Percentiles rank a stretch among this genome's conserved stretches.
Conservation (phyloP, 1,140 invertebrate species). For the Diabrotica virgifera region DNA sequence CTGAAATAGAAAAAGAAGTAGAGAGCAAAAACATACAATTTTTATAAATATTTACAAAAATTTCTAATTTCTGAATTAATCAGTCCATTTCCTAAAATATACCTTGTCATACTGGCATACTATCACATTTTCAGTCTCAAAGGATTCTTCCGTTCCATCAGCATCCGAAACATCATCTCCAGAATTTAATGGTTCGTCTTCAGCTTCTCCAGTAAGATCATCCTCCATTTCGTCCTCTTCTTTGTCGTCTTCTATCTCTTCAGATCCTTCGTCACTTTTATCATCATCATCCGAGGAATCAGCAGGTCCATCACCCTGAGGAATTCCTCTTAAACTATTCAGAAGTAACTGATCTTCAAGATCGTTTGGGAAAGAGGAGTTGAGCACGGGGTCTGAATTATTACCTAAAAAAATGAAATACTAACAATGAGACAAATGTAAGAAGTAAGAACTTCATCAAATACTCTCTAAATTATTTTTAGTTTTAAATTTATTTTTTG, state of each 20-base stretch:
- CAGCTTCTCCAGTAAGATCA: conserved; percentile 68
- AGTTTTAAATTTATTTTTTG: too few relatives aligned
- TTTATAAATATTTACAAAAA: too few relatives aligned
- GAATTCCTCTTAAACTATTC: conserved; percentile 5
- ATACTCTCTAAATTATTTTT: too few relatives aligned
- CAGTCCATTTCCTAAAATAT: not conserved
- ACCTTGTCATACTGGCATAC: conserved; percentile 97
- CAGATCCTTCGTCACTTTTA: conserved; percentile 67
- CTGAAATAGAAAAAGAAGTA: too few relatives aligned
- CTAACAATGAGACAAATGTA: too few relatives aligned
- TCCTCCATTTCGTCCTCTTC: conserved; percentile 71
- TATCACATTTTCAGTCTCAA: conserved; percentile 97
- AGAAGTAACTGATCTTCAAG: conserved; percentile 8
- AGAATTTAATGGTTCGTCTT: conserved; percentile 87
- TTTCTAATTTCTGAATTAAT: too few relatives aligned
- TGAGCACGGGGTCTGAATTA: not conserved
- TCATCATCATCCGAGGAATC: conserved; percentile 76
- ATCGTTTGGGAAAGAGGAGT: not conserved
- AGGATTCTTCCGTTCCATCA: conserved; percentile 82
- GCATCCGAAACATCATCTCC: conserved; percentile 96
- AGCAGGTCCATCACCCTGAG: conserved; percentile 59
- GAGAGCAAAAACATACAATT: too few relatives aligned
- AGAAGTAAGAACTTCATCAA: too few relatives aligned
- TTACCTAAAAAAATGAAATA: not conserved
- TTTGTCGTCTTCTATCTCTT: conserved; percentile 61